Percentiles rank a stretch among this genome's conserved stretches.
These are phyloP conservation scores for Drosophila dunni DNA, from an alignment of 1,140 invertebrate genomes.

Conservation along the genomic window DNA sequence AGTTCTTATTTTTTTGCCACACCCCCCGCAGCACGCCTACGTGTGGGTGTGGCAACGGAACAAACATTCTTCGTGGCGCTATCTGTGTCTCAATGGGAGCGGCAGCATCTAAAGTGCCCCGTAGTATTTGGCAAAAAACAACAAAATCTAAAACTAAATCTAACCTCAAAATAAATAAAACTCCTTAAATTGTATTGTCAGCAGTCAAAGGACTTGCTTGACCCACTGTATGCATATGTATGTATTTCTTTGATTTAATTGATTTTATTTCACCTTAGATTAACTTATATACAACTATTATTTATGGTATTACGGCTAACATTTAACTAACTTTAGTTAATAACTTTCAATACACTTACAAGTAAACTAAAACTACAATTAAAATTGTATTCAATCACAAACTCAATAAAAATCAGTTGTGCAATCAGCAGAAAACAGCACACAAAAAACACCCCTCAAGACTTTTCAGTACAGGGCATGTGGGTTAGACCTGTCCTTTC, in stretches of 20 bases:
- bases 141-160: constrained; percentile 37
- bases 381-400: constrained; percentile 61
- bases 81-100: constrained; percentile 78
- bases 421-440: constrained; percentile 46
- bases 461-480: neutral
- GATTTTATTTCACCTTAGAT: neutral
- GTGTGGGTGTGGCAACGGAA: neutral
- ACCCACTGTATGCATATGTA: constrained; percentile 46
- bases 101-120: constrained; percentile 76
- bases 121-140: constrained; percentile 50
- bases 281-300: constrained; percentile 23
- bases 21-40: no score
- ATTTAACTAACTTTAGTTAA: constrained; percentile 54
- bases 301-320: constrained; percentile 39
- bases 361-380: constrained; percentile 22
- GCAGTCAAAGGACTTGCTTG: neutral
- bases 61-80: constrained; percentile 70
- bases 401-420: constrained; percentile 67
- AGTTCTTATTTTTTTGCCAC: no score
- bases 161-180: constrained; percentile 13
- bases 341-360: constrained; percentile 44
- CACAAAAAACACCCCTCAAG: neutral
- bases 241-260: neutral
- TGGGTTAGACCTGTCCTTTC: no score
- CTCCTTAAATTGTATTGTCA: neutral